Conservation (phyloP, 2,113 vertebrate species). For the Vombatus ursinus region DNA sequence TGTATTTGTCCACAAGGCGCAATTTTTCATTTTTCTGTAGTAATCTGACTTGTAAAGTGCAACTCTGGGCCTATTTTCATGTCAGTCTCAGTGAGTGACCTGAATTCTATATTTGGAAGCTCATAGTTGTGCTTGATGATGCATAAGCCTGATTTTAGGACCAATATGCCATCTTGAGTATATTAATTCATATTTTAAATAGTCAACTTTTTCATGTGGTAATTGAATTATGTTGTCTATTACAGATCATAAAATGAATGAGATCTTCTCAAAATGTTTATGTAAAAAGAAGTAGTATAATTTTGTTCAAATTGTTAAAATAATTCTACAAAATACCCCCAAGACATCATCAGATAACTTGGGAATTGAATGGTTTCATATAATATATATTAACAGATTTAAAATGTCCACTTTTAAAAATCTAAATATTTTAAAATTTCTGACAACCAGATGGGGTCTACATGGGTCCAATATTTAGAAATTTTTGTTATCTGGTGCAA, state of each 20-base stretch:
- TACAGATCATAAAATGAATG: constrained; percentile 55
- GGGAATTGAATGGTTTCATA: constrained; percentile 50
- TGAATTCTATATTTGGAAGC: constrained; percentile 70
- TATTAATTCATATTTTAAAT: constrained; percentile 51
- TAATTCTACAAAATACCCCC: constrained; percentile 43
- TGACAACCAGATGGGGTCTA: constrained; percentile 6
- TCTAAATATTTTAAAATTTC: constrained; percentile 35
- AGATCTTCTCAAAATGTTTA: constrained; percentile 51
- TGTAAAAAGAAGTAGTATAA: constrained; percentile 47
- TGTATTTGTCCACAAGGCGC: constrained; percentile 42
- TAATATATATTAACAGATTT: constrained; percentile 58
- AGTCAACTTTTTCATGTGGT: constrained; percentile 45
- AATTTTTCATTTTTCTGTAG: constrained; percentile 55
- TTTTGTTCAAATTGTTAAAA: constrained; percentile 26
- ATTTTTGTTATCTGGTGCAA: not conserved
- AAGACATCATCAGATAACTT: constrained; percentile 25
- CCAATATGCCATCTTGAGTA: constrained; percentile 50
- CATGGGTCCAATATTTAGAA: not conserved
- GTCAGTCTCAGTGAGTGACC: constrained; percentile 67
- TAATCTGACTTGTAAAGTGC: constrained; percentile 56
- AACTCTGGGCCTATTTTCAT: constrained; percentile 57
- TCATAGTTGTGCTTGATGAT: constrained; percentile 57
- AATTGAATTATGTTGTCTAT: constrained; percentile 56
- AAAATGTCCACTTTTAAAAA: not conserved
- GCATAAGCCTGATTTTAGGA: constrained; percentile 53